Base-by-base conservation (phyloP, 2,888 invertebrate species). In the Acronicta alni region DNA sequence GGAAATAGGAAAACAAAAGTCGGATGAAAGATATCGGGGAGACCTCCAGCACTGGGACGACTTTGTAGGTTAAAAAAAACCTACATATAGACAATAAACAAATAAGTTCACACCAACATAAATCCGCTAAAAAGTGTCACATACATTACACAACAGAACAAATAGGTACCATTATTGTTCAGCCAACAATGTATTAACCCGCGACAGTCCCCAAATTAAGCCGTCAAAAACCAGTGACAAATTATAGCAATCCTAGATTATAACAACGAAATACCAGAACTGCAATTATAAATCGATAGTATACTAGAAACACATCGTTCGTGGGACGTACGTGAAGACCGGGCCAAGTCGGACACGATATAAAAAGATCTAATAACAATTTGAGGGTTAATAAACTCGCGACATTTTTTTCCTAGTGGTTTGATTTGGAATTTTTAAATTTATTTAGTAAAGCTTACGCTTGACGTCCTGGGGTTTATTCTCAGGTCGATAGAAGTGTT, bases 331-430 rank as follows among this genome's bases (percentile, higher is more conserved):
- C 9, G 10, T 30, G 1, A 15, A 4, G 16, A 17, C 35, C 39
- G 51, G 51, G 73, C 67, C 69, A 73, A 71, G 26, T 71, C 64
- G 69, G 41, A 43, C 59, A 53, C n/a, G 52, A 38, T 65, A 71
- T 56, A 59, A 73, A 73, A 69, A 73, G 41, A 70, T 46, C 64
- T 51, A 45, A 60, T 56, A 49, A 59, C 56, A 57, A 63, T 63
- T 62, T 56, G n/a, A 56, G 59, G 72, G 72, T 69, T 66, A 72
- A 60, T 66, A 59, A 69, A 66, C 69, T 69, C 48, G 10, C 47
- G 2, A 32, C 16, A 35, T 20, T 23, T 41, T 45, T 44, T 37
- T 35, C n/a, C n/a, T 35, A 8, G n/a, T n/a, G 35, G n/a, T n/a
- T n/a, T 4, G 1, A 35, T 35, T n/a, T 35, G n/a, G n/a, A n/a